These are phyloP conservation scores for Camelus bactrianus DNA, from an alignment of 2,113 vertebrate species.

Conservation along the genomic window DNA sequence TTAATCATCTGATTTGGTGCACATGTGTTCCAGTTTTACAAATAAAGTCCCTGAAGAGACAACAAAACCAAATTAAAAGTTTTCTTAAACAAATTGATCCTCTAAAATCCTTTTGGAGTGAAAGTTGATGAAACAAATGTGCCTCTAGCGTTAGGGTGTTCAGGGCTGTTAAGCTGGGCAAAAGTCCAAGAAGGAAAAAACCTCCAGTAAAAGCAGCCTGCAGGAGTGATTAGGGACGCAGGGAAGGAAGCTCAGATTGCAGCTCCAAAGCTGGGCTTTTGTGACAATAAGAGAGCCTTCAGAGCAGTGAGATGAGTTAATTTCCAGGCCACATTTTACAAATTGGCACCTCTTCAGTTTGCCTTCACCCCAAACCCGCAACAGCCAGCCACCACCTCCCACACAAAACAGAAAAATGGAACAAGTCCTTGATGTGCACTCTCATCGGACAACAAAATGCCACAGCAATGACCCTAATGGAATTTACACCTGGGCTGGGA, in stretches of 20 bases:
- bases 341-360: not conserved
- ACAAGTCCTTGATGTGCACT: not conserved
- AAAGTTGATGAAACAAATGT: slow-evolving; percentile 49
- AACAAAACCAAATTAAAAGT: slow-evolving; percentile 74
- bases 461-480: fast-evolving
- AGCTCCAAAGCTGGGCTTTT: not conserved
- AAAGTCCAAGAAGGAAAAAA: slow-evolving; percentile 49
- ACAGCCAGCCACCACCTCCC: not conserved
- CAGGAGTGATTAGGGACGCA: not conserved
- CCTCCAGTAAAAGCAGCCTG: slow-evolving; percentile 11
- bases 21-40: slow-evolving; percentile 39
- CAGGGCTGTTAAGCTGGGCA: slow-evolving; percentile 49
- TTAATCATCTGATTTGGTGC: slow-evolving; percentile 53
- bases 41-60: slow-evolving; percentile 67
- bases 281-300: not conserved
- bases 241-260: not conserved
- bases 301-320: not conserved
- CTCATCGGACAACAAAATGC: not conserved
- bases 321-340: not conserved
- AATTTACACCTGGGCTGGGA: not conserved
- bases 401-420: not conserved
- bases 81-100: slow-evolving; percentile 59
- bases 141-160: not conserved
- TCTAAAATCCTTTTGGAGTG: slow-evolving; percentile 52
- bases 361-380: not conserved